Percentiles rank a stretch among this genome's conserved stretches.
Conservation (phyloP, 2,113 vertebrate genomes). For the Amazona vittata region DNA sequence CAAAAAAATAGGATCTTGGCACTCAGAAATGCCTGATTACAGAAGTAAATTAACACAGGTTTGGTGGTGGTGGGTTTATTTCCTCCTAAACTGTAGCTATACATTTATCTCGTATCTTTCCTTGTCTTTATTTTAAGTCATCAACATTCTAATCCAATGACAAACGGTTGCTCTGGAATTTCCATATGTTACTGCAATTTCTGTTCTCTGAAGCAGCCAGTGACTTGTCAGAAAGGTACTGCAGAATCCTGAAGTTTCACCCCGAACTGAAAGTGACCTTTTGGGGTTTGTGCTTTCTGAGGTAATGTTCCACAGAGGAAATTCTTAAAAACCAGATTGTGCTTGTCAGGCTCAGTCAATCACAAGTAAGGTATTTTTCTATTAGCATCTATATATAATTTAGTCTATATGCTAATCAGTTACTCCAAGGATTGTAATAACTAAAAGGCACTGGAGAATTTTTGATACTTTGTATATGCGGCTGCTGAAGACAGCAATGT, state of each 20-base stretch:
- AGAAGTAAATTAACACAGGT: background rate
- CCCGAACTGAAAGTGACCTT: background rate
- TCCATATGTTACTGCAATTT: conserved; percentile 50
- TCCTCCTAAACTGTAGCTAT: background rate
- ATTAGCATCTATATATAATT: background rate
- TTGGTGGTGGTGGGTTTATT: conserved; percentile 19
- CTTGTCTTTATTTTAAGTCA: conserved; percentile 59
- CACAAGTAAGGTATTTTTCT: background rate
- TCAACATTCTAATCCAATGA: conserved; percentile 57
- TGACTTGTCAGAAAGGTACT: conserved; percentile 39
- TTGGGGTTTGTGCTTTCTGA: conserved; percentile 33
- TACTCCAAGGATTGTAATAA: background rate
- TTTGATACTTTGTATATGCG: background rate
- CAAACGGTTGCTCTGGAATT: conserved; percentile 62
- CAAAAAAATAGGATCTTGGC: conserved; percentile 20
- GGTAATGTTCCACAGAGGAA: conserved; percentile 10
- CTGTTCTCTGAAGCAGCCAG: conserved; percentile 31
- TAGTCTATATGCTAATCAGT: background rate
- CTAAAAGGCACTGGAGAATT: background rate
- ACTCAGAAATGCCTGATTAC: background rate
- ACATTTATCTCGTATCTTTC: conserved; percentile 33
- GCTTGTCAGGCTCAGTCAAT: background rate
- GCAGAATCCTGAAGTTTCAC: conserved; percentile 27
- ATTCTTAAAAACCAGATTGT: background rate
- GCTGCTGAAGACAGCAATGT: background rate